These are phyloP conservation scores for Orius insidiosus DNA, from an alignment of 1,140 invertebrate genomes.

Conservation along the genomic window DNA sequence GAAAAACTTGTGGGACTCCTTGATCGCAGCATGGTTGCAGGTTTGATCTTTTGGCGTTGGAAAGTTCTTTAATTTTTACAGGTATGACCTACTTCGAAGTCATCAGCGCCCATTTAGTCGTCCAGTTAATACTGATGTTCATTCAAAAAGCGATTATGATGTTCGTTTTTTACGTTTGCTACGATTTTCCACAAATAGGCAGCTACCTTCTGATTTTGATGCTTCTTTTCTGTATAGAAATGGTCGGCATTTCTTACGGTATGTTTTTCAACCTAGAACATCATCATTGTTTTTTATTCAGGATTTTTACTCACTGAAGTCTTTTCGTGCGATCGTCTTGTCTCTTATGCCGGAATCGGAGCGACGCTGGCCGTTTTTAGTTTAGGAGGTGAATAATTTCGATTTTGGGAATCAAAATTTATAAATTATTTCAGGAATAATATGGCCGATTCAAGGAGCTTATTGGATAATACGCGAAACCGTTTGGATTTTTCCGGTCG, in stretches of 20 bases:
- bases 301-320: constrained; percentile 33
- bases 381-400: constrained; percentile 27
- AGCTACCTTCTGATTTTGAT: constrained; percentile 9
- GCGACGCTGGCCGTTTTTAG: constrained; percentile 34
- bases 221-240: constrained; percentile 16
- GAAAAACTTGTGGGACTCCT: constrained; percentile 68
- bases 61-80: not conserved
- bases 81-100: constrained; percentile 19
- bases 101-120: constrained; percentile 15
- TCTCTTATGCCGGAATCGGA: constrained; percentile 35
- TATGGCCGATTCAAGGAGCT: constrained; percentile 46
- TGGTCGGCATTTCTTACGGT: constrained; percentile 19
- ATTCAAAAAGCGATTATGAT: constrained; percentile 18
- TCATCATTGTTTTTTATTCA: constrained; percentile 16
- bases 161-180: constrained; percentile 16
- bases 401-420: not conserved
- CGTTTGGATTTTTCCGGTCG: constrained; percentile 34
- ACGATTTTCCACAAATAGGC: constrained; percentile 16
- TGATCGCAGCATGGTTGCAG: constrained; percentile 64
- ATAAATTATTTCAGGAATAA: constrained; percentile 29
- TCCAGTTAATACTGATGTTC: constrained; percentile 16
- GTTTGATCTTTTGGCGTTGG: constrained; percentile 32
- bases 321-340: constrained; percentile 32
- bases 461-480: constrained; percentile 32
- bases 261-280: constrained; percentile 1